Percentiles rank a stretch among this genome's conserved stretches.
Evolutionary conservation across 2,888 invertebrate species (phyloP).

Genomic region (Monochamus alternatus): DNA sequence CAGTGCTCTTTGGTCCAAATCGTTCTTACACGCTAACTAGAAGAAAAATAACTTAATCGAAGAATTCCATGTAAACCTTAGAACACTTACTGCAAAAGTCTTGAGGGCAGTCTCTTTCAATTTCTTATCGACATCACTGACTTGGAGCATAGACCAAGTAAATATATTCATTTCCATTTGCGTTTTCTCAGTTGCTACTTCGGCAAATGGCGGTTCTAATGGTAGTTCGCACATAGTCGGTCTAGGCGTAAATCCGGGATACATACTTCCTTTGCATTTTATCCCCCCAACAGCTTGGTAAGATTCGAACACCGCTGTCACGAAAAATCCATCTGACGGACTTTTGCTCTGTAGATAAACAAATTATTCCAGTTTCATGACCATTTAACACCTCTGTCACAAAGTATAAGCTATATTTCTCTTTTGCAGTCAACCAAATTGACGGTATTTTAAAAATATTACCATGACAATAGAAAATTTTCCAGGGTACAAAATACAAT

Average conservation of each 20-base stretch:
- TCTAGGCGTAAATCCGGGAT: constrained; percentile 89
- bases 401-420: no score
- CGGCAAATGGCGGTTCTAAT: constrained; percentile 73
- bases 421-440: no score
- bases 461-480: no score
- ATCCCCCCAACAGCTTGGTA: constrained; percentile 86
- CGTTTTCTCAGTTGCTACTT: constrained; percentile 82
- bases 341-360: constrained; percentile 74
- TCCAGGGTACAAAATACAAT: no score
- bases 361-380: not conserved
- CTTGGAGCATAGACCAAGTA: constrained; percentile 77
- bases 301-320: constrained; percentile 85
- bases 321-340: constrained; percentile 82
- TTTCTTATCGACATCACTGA: constrained; percentile 78
- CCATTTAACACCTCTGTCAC: no score
- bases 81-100: constrained; percentile 84
- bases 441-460: no score
- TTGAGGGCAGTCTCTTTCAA: constrained; percentile 88
- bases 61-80: constrained; percentile 8
- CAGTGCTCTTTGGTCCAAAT: constrained; percentile 88
- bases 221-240: constrained; percentile 86
- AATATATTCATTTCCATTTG: constrained; percentile 84
- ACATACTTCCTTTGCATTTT: constrained; percentile 89
- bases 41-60: constrained; percentile 46
- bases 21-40: constrained; percentile 87